Evolutionary conservation across 2,888 invertebrate species (phyloP).

Genomic region (Byasa hedistus): DNA sequence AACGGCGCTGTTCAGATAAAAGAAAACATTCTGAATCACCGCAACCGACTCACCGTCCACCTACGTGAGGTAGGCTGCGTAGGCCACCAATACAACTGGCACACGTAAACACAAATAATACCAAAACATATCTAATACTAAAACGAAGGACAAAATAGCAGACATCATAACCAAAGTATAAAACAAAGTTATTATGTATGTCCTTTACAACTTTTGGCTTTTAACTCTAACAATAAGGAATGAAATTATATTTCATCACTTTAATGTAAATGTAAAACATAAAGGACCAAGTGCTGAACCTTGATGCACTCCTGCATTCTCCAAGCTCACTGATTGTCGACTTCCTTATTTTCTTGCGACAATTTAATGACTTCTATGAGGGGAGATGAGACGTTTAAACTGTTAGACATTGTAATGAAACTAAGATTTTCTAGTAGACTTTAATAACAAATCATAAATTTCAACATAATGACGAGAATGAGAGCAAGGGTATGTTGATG

Average conservation of each 20-base stretch:
- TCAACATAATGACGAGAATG: too few species aligned
- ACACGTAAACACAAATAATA: constrained; percentile 14
- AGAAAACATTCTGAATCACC: constrained; percentile 25
- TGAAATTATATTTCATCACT: not conserved
- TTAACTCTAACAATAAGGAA: too few species aligned
- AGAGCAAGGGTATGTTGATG: too few species aligned
- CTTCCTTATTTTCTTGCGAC: not conserved
- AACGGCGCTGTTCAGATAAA: constrained; percentile 22
- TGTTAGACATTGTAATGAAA: too few species aligned
- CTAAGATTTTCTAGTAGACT: too few species aligned
- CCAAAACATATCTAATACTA: too few species aligned
- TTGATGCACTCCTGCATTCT: not conserved
- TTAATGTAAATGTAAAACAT: not conserved
- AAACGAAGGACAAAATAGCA: too few species aligned
- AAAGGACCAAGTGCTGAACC: not conserved
- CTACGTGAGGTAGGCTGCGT: constrained; percentile 34
- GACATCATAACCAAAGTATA: too few species aligned
- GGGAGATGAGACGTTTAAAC: not conserved
- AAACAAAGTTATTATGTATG: too few species aligned
- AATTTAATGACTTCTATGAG: not conserved
- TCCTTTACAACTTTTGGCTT: too few species aligned
- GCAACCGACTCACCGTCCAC: constrained; percentile 20
- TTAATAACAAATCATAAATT: too few species aligned
- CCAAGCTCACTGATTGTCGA: not conserved
- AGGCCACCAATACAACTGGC: constrained; percentile 23